Base-by-base conservation (phyloP, 2,888 invertebrate species). In the Heliconius ismenius region DNA sequence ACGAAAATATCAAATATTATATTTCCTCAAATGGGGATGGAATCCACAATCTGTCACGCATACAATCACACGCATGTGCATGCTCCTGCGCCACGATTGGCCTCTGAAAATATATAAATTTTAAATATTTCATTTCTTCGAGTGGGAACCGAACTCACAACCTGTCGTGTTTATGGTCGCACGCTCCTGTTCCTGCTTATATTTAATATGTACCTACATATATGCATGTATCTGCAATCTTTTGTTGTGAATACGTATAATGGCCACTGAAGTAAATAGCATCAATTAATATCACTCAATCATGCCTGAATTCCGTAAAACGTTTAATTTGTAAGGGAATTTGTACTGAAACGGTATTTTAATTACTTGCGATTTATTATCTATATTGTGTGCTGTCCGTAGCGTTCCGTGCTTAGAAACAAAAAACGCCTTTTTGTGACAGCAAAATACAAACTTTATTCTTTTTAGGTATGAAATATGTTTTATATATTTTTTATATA, bases 211-310 rank as follows among this genome's bases (percentile, higher is more conserved):
- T n/a, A 58, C 3, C 1, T 43, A 3, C 3, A 24, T 58, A 24
- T 24, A 58, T 11, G 58, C 24, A 54, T 3, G 9, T 58, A 60
- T 60, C 26, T 15, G 26, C 15, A 6, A 62, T 26, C 15, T 39
- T 13, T 65, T n/a, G n/a, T 54, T 7, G 54, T 70, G 39, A 39
- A 32, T 70, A 70, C 28, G 54, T 54, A 62, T 74, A 74, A 76
- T 72, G 70, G 65, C 70, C 62, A 43, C 28, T 70, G 58, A 67
- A 73, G 73, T 75, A 78, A 79, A 80, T 74, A 78, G 79, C 75
- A 58, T 26, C 76, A 76, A 80, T 80, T 80, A 79, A 79, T 80
- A 79, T 78, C 80, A 77, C 77, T 80, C 75, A 73, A 78, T 78
- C 80, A 79, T 75, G 62, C 65, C 69, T 73, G 73, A 43, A 54